phyloP scores from a whole-genome alignment of 2,113 vertebrate genomes.

The Aramus guarauna region DNA sequence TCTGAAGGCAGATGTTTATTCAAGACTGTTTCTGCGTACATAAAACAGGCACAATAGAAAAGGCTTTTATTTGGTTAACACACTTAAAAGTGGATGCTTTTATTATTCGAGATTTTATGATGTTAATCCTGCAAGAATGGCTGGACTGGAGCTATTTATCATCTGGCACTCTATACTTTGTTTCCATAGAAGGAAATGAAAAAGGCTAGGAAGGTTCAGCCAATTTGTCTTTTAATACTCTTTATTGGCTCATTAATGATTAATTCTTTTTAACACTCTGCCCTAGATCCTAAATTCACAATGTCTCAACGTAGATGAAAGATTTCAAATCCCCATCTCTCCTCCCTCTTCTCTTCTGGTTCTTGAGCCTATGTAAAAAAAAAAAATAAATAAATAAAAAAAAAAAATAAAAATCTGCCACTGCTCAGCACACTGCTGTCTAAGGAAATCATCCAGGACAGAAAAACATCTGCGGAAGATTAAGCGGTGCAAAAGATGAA shows the following conservation, averaged over 20 bases:
- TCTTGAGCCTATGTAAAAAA: not conserved
- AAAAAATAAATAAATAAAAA: not conserved
- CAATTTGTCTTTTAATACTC: conserved; percentile 66
- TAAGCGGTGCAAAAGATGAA: not conserved
- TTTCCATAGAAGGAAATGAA: conserved; percentile 52
- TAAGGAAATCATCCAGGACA: not conserved
- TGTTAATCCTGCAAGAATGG: conserved; percentile 10
- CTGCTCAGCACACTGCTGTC: not conserved
- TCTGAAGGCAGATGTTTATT: not conserved
- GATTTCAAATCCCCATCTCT: not conserved
- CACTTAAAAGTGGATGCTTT: not conserved
- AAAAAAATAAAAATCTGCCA: not conserved
- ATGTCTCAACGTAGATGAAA: conserved; percentile 36
- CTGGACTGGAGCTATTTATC: conserved; percentile 15
- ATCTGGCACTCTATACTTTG: conserved; percentile 32
- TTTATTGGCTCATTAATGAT: conserved; percentile 71
- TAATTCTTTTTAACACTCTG: conserved; percentile 63
- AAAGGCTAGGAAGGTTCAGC: conserved; percentile 54
- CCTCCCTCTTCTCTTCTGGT: not conserved
- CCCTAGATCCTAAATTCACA: conserved; percentile 63
- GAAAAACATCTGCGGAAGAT: not conserved
- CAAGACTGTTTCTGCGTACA: not conserved
- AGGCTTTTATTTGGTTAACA: not conserved
- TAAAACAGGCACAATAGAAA: not conserved
- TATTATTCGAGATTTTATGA: not conserved